Evolutionary conservation across 2,888 invertebrate genomes (phyloP).

Genomic region (Penaeus monodon): DNA sequence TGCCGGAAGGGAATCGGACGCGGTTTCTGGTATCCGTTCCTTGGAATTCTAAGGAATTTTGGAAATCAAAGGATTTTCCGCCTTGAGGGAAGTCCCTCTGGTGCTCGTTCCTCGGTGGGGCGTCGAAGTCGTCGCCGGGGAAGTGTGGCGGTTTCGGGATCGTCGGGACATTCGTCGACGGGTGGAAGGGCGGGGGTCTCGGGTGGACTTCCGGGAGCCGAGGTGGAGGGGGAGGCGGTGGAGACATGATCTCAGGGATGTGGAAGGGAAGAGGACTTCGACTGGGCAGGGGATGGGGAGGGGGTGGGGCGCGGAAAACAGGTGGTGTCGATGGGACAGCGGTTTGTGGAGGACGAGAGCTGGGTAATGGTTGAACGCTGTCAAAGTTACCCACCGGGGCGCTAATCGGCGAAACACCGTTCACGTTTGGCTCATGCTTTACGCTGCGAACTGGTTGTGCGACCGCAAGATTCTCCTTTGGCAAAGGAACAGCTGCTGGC

Average conservation of each 20-base stretch:
- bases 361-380: neutral
- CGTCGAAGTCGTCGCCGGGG: neutral
- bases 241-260: neutral
- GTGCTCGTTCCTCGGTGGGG: neutral
- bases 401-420: too few species aligned
- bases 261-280: neutral
- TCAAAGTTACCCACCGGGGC: too few species aligned
- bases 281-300: neutral
- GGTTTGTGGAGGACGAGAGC: neutral
- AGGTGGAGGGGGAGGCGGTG: neutral
- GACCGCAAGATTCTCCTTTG: too few species aligned
- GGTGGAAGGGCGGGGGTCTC: neutral
- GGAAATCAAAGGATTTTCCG: too few species aligned
- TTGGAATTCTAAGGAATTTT: too few species aligned
- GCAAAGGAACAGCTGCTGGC: too few species aligned
- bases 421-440: too few species aligned
- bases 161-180: neutral
- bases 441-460: too few species aligned
- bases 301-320: neutral
- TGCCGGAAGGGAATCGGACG: slow-evolving; percentile 4
- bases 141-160: neutral
- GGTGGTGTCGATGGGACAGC: neutral
- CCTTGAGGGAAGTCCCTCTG: neutral
- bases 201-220: too few species aligned
- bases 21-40: neutral